Evolutionary conservation across 2,888 invertebrate species (phyloP).

Genomic region (Ormia ochracea): DNA sequence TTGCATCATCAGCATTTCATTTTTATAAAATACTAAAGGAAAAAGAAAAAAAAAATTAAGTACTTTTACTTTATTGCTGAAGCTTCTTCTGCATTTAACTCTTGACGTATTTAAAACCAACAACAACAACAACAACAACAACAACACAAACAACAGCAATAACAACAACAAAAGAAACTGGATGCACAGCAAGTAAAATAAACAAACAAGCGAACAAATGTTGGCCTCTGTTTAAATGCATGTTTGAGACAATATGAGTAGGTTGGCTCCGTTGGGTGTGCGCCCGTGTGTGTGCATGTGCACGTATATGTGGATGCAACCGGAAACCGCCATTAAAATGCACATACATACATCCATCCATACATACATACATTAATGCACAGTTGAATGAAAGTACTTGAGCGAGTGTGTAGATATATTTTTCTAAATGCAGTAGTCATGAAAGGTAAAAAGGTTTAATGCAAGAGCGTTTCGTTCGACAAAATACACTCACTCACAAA

Average conservation of each 20-base stretch:
- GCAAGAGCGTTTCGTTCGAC: conserved; percentile 41
- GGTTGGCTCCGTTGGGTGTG: conserved; percentile 15
- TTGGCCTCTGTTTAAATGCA: conserved; percentile 47
- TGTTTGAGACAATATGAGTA: background rate
- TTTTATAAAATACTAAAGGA: conserved; percentile 26
- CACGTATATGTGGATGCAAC: conserved; percentile 64
- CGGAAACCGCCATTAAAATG: conserved; percentile 75
- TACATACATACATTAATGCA: conserved; percentile 19
- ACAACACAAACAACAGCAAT: conserved; percentile 10
- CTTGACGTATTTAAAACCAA: conserved; percentile 42
- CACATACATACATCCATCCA: conserved; percentile 22
- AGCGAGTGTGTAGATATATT: conserved; percentile 33
- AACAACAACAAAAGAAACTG: conserved; percentile 18
- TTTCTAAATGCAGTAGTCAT: conserved; percentile 57
- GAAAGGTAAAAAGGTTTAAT: conserved; percentile 49
- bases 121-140: conserved; percentile 4
- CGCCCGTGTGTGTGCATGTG: conserved; percentile 29
- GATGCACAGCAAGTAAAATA: conserved; percentile 33
- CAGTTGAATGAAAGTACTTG: conserved; percentile 33
- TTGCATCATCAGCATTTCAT: conserved; percentile 34
- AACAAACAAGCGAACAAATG: conserved; percentile 9
- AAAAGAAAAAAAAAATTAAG: conserved; percentile 10
- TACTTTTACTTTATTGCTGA: conserved; percentile 55
- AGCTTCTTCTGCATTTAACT: conserved; percentile 47
- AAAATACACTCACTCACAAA: background rate